Base-by-base conservation (phyloP, 2,797 vertebrate species). In the Iguana delicatissima region DNA sequence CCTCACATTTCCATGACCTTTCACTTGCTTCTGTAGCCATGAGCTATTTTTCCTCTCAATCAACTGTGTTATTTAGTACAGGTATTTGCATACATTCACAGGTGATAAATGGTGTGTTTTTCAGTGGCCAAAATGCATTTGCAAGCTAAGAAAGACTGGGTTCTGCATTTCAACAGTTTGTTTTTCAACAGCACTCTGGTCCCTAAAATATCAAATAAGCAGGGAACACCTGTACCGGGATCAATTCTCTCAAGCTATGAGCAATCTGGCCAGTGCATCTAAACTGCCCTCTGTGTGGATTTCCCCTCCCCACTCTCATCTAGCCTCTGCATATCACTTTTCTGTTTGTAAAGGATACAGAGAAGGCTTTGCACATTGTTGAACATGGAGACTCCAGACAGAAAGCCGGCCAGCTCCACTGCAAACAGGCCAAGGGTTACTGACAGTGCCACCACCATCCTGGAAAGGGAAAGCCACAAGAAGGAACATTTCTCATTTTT, bases 371-470 rank as follows among this genome's bases (percentile, higher is more conserved):
- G 98, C 87, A 97, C 98, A 92, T 94, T 96, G 97, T 98, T 99
- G 96, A 99, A 99, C 98, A 99, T 99, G 92, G 98, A 99, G n/a
- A 98, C 97, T 85, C 98, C 98, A 0, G 98, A 98, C 87, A 99
- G 97, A 95, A 99, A 99, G 14, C 98, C 98, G 50, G 96, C 95
- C 92, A 98, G 90, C 95, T 99, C 98, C 73, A 99, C 92, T 1
- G 94, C 97, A 95, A 99, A 98, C 91, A 99, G 96, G 29, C 97
- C 98, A 3, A 99, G 94, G 0, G 98, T 99, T 92, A 98, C 96
- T 0, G 98, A 97, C 87, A 99, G 93, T 0, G 96, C 98, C 35
- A 97, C 96, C 88, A 99, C 96, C 96, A 99, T 94, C 95, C 98
- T 99, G 96, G 57, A 84, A 1, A 76, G 87, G 69, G 83, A 10